Conservation (phyloP, 2,113 vertebrate species). For the Jacana jacana region DNA sequence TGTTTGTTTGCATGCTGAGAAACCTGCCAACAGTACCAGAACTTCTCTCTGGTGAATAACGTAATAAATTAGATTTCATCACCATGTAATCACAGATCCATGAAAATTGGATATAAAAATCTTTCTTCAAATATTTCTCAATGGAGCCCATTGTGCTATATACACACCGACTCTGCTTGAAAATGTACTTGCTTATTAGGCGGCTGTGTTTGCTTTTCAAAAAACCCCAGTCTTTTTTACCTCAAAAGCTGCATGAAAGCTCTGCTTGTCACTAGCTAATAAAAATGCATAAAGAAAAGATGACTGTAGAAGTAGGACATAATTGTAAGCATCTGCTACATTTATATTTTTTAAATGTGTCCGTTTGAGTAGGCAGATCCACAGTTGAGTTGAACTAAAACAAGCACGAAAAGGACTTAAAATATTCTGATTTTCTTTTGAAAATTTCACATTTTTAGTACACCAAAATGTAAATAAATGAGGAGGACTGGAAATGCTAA, state of each 20-base stretch:
- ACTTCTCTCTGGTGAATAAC: conserved; percentile 39
- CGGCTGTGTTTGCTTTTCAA: not conserved
- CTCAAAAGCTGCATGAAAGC: not conserved
- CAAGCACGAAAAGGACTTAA: not conserved
- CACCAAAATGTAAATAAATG: not conserved
- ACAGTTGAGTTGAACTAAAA: not conserved
- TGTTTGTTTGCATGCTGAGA: conserved; percentile 51
- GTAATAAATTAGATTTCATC: conserved; percentile 57
- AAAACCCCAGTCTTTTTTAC: not conserved
- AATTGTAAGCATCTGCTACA: conserved; percentile 9
- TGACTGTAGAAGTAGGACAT: not conserved
- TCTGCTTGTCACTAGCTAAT: conserved; percentile 1
- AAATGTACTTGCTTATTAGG: not conserved
- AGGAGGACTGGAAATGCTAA: not conserved
- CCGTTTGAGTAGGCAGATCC: not conserved
- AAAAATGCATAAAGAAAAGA: not conserved
- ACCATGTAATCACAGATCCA: not conserved
- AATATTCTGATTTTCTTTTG: not conserved
- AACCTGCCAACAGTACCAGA: conserved; percentile 32
- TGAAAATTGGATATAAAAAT: not conserved
- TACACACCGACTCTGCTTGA: not conserved
- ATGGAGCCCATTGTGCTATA: not conserved
- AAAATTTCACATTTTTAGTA: not conserved
- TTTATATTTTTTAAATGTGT: conserved; percentile 1
- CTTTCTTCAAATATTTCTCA: conserved; percentile 36